Evolutionary conservation across 2,113 vertebrate species (phyloP).

Genomic region (Syngnathoides biaculeatus): DNA sequence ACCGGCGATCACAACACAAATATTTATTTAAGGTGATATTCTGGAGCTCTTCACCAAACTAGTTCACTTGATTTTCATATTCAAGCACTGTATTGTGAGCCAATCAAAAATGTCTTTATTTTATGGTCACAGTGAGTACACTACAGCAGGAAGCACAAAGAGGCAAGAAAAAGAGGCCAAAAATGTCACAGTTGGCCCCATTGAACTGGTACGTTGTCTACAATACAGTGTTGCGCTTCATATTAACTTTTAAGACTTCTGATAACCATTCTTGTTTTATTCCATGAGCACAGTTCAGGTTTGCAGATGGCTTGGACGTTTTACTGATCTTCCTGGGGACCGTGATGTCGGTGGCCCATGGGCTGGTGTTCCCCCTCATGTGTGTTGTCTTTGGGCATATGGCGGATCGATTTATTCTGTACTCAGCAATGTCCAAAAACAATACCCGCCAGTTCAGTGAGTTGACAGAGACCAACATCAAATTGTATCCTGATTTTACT

Average conservation of each 20-base stretch:
- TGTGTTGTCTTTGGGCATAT: constrained; percentile 89
- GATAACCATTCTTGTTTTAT: neutral
- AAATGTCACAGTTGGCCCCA: neutral
- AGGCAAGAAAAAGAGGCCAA: neutral
- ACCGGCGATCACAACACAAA: neutral
- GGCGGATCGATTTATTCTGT: constrained; percentile 82
- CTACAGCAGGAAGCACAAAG: neutral
- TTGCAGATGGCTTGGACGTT: constrained; percentile 76
- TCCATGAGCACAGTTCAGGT: constrained; percentile 79
- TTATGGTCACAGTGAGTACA: neutral
- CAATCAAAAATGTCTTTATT: neutral
- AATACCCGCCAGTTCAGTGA: constrained; percentile 65
- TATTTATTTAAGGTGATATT: constrained; percentile 1
- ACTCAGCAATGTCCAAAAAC: neutral
- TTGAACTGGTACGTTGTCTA: constrained; percentile 3
- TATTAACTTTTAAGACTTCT: neutral
- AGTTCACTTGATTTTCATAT: neutral
- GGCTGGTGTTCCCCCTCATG: constrained; percentile 79
- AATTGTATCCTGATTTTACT: neutral
- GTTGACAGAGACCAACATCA: constrained; percentile 22
- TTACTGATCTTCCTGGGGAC: constrained; percentile 77
- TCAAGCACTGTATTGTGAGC: neutral
- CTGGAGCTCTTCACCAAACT: neutral
- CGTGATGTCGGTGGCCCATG: constrained; percentile 78
- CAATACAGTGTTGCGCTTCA: neutral